These are phyloP conservation scores for Harpalus rufipes DNA, from an alignment of 2,888 invertebrate species.

Conservation along the genomic window DNA sequence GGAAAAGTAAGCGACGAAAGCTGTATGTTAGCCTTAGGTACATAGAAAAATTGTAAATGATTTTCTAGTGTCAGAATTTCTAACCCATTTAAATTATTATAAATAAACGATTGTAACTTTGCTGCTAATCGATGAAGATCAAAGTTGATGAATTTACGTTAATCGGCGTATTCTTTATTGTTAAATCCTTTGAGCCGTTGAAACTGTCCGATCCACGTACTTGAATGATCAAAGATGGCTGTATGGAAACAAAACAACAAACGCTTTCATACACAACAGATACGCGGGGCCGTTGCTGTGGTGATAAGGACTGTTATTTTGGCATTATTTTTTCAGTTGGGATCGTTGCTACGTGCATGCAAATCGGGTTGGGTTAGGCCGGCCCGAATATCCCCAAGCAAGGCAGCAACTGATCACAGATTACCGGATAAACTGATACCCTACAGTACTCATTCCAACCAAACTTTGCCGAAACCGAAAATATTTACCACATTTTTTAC, in stretches of 20 bases:
- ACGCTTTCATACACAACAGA: constrained; percentile 24
- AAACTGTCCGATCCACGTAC: constrained; percentile 37
- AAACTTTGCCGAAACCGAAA: neutral
- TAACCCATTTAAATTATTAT: neutral
- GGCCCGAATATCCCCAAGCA: neutral
- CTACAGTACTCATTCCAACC: too few species aligned
- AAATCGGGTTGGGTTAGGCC: constrained; percentile 9
- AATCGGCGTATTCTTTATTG: constrained; percentile 25
- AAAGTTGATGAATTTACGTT: constrained; percentile 12
- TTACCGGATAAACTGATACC: neutral
- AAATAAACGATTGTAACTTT: neutral
- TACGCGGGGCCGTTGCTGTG: neutral
- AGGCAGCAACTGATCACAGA: neutral
- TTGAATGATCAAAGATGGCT: constrained; percentile 35
- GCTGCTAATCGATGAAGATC: neutral
- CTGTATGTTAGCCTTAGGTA: too few species aligned
- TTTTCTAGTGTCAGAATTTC: too few species aligned
- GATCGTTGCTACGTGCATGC: constrained; percentile 13
- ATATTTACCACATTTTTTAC: neutral
- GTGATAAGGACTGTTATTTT: constrained; percentile 26
- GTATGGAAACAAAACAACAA: constrained; percentile 25
- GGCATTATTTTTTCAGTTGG: constrained; percentile 48
- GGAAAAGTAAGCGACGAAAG: too few species aligned
- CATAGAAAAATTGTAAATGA: too few species aligned
- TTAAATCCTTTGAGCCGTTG: constrained; percentile 26